Base-by-base conservation (phyloP, 2,113 vertebrate genomes). In the Pseudonaja textilis region DNA sequence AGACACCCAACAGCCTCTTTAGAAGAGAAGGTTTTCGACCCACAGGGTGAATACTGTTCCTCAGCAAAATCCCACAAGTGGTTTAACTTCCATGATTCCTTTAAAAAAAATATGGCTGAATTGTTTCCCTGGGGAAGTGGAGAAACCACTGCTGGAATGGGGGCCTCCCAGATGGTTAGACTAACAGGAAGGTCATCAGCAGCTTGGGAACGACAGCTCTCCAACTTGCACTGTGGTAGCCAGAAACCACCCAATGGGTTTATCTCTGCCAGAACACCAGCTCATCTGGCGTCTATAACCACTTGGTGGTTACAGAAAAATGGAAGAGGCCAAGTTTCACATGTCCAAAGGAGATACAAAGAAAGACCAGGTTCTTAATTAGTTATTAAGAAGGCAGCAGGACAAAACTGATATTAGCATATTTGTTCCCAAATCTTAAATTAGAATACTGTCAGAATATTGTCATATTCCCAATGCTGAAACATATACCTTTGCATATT, bases 241-340 rank as follows among this genome's bases (percentile, higher is more conserved):
- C 92, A 94, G 90, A 92, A 93, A 0, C 0, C 69, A 90, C 64
- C 57, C 0, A 59, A 93, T 20, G 74, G 90, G 85, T 88, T 86
- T 52, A 34, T 45, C 64, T 92, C 89, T 57, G 57, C 94, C 56
- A 89, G 4, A 7, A 91, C 88, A 91, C 89, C 87, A 86, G 55
- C 14, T 14, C 0, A 10, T 87, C 69, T 3, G 54, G 89, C 90
- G 29, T 93, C 55, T 57, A 42, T 26, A 59, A 42, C 0, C 69
- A 39, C 90, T 0, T 0, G 34, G 61, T 93, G 92, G 61, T 10
- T 94, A 45, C 88, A n/a, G 57, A 47, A 25, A 87, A 92, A n/a
- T 42, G 0, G 47, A 34, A 23, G 25, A 92, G 8, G 47, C 85
- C 0, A 0, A 55, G 50, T 39, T 7, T 18, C 57, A 50, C 89